Evolutionary conservation across 2,888 invertebrate species (phyloP).

Genomic region (Cetonia aurata): DNA sequence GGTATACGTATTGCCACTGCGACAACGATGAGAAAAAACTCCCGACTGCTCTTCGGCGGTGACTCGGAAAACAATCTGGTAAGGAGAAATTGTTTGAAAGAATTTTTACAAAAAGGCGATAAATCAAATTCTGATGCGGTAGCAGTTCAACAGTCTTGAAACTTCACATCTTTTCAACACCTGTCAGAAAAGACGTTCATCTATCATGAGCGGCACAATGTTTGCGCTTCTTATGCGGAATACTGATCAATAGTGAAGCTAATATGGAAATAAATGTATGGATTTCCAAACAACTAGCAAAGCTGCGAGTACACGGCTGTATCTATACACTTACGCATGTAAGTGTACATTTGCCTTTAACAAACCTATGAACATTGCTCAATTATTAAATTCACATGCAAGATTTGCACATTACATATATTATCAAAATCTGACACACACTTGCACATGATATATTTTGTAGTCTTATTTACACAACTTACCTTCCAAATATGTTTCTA

Average conservation of each 20-base stretch:
- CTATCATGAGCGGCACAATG: conserved; percentile 41
- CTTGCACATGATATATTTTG: too few relatives aligned
- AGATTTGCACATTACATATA: too few relatives aligned
- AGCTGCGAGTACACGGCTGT: too few relatives aligned
- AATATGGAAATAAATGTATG: conserved; percentile 17
- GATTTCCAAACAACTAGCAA: too few relatives aligned
- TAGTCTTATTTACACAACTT: too few relatives aligned
- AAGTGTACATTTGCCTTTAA: too few relatives aligned
- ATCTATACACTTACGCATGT: too few relatives aligned
- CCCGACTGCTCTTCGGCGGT: conserved; percentile 18
- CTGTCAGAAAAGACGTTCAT: conserved; percentile 51
- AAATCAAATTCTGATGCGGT: conserved; percentile 52
- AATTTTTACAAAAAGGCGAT: conserved; percentile 48
- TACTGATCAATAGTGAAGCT: conserved; percentile 26
- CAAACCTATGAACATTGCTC: too few relatives aligned
- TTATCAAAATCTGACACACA: too few relatives aligned
- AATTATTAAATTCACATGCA: too few relatives aligned
- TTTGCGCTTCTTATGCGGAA: conserved; percentile 12
- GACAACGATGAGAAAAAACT: conserved; percentile 37
- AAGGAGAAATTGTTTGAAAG: conserved; percentile 48
- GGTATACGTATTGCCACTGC: conserved; percentile 1
- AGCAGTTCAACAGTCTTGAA: conserved; percentile 47
- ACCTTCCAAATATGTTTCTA: too few relatives aligned
- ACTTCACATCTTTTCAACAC: conserved; percentile 53
- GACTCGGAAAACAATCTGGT: conserved; percentile 24